phyloP scores from a whole-genome alignment of 2,797 vertebrate genomes.

The Premnoplex brunnescens region DNA sequence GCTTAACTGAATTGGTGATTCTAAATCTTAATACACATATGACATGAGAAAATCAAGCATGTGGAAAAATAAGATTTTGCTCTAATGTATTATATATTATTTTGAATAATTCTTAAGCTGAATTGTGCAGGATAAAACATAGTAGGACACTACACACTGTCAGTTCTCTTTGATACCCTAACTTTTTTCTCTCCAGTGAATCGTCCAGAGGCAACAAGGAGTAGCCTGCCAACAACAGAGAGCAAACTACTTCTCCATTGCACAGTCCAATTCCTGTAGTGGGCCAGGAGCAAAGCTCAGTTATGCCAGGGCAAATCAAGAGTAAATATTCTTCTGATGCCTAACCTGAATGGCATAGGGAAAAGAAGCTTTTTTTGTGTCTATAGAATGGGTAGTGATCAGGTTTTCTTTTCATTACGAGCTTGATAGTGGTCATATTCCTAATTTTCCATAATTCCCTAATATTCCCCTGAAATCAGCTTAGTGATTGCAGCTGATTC shows the following conservation, averaged over 20 bases:
- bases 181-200: not conserved
- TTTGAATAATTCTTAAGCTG: not conserved
- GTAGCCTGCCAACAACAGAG: not conserved
- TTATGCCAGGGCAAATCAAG: not conserved
- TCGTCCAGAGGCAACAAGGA: not conserved
- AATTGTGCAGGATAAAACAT: not conserved
- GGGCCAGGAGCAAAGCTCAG: not conserved
- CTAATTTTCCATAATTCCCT: too few species aligned
- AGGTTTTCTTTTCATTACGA: not conserved
- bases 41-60: slow-evolving; percentile 47
- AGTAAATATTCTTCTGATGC: not conserved
- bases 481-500: not conserved
- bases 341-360: not conserved
- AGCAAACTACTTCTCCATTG: not conserved
- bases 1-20: slow-evolving; percentile 72
- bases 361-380: not conserved
- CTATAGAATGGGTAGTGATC: not conserved
- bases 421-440: not conserved
- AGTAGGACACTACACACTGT: not conserved
- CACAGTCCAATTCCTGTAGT: not conserved
- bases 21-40: slow-evolving; percentile 67
- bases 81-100: slow-evolving; percentile 7
- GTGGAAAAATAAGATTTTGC: slow-evolving; percentile 41
- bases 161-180: not conserved
- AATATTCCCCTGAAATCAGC: not conserved